Evolutionary conservation across 2,797 vertebrate species (phyloP), one percentile per base, ranked within the genome.

Genomic region (Acipenser ruthenus): DNA sequence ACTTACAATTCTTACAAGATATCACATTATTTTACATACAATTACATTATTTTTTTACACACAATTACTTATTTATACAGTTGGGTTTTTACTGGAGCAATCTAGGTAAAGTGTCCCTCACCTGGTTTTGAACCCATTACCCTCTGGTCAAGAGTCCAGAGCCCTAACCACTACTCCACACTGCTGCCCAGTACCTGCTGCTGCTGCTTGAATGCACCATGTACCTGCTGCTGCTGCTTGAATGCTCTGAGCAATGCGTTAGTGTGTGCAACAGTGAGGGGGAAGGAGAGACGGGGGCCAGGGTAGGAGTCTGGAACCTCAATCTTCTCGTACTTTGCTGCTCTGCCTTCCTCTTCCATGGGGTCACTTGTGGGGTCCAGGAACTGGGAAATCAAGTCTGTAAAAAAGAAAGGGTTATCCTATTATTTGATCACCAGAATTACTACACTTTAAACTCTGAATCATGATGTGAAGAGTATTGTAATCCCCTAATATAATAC

Each of bases 211-310:
- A 18, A 18, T 13, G 66, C 58, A 8, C 12, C 59, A 49, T 50
- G 23, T 37, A 48, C 9, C 47, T 51, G 49, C 91, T 97, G 89
- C 72, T 91, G 84, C 60, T 94, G 82, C 77, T 91, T 95, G 79
- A 98, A 97, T 55, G 90, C 93, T 13, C 82, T 74, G 74, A 98
- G 86, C 55, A 99, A 92, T 56, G 82, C 62, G 64, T 84, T 85
- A 1, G 92, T 93, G 68, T 96, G 91, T 1, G 84, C 71, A 69
- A 84, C 81, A 1, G 87, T 90, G 68, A 98, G 90, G 12, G 97
- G 97, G 72, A 99, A 99, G 0, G 90, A 88, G 18, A 99, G 83
- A 8, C 81, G 87, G 50, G 96, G 96, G 1, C 97, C 97, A 0
- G 61, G 63, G 77, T 98, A 99, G 1, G 92, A 91, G 37, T 92